phyloP scores from a whole-genome alignment of 2,888 invertebrate species.

The Oscheius sp. region DNA sequence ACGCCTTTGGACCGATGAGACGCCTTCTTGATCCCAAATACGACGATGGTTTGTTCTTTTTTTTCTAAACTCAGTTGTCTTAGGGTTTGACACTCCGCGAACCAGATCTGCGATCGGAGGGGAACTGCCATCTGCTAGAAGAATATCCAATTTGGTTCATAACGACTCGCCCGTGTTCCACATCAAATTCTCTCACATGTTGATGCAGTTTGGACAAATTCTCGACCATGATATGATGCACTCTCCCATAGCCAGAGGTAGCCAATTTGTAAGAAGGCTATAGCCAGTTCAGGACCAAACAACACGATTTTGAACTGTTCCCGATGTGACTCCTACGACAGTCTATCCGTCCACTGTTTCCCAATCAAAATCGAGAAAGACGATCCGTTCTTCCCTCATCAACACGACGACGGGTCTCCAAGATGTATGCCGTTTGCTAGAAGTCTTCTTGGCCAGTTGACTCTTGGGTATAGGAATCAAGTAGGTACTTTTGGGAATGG shows the following conservation, averaged over 20 bases:
- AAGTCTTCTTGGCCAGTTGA: conserved; percentile 89
- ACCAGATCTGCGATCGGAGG: conserved; percentile 58
- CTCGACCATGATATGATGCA: conserved; percentile 93
- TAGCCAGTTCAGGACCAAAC: conserved; percentile 57
- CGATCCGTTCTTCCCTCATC: conserved; percentile 87
- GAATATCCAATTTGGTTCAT: conserved; percentile 65
- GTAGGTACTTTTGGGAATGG: conserved; percentile 28
- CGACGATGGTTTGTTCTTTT: conserved; percentile 80
- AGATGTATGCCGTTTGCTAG: conserved; percentile 94
- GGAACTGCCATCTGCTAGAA: conserved; percentile 68
- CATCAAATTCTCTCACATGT: conserved; percentile 72
- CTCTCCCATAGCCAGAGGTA: conserved; percentile 82
- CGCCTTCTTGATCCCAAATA: conserved; percentile 79
- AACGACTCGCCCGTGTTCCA: conserved; percentile 63
- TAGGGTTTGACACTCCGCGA: conserved; percentile 71
- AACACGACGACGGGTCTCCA: conserved; percentile 85
- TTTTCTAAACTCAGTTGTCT: neutral
- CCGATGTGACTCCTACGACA: conserved; percentile 86
- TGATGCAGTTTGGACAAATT: conserved; percentile 94
- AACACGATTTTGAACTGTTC: conserved; percentile 71
- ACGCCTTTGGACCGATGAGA: conserved; percentile 68
- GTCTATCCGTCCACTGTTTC: conserved; percentile 92
- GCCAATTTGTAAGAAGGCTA: neutral
- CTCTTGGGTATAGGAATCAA: conserved; percentile 77
- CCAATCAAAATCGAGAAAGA: conserved; percentile 90